These are phyloP conservation scores for Tigriopus californicus DNA, from an alignment of 2,888 invertebrate species.

Conservation along the genomic window DNA sequence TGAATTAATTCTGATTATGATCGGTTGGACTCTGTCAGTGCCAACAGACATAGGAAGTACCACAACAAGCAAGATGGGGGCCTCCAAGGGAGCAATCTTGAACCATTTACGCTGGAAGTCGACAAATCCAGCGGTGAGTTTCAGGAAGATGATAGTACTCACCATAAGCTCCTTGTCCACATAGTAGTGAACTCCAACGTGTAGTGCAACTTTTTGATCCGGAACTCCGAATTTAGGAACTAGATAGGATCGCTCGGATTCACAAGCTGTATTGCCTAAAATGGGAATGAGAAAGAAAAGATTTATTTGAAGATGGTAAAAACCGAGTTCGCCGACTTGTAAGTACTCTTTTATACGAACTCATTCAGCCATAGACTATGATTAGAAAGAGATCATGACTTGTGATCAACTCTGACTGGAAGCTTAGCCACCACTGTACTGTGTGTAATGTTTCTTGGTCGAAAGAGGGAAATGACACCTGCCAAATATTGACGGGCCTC, in stretches of 20 bases:
- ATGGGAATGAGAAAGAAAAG: not conserved
- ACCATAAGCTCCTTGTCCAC: slow-evolving; percentile 78
- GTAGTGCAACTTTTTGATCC: slow-evolving; percentile 76
- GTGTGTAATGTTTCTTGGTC: too few species aligned
- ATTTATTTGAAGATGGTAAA: too few species aligned
- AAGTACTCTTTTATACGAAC: not conserved
- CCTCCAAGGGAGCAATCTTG: too few species aligned
- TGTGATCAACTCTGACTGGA: not conserved
- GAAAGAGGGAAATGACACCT: too few species aligned
- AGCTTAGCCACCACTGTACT: not conserved
- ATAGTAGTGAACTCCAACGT: slow-evolving; percentile 76
- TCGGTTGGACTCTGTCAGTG: too few species aligned
- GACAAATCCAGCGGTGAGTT: not conserved
- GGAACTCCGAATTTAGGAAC: slow-evolving; percentile 55
- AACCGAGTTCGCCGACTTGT: too few species aligned
- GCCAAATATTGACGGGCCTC: too few species aligned
- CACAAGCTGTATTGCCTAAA: slow-evolving; percentile 2
- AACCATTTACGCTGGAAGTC: too few species aligned
- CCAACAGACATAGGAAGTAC: too few species aligned
- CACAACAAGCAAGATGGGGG: too few species aligned
- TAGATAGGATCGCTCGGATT: not conserved
- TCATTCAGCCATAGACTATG: not conserved
- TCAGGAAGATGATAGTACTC: slow-evolving; percentile 19
- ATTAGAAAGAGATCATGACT: not conserved
- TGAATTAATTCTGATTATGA: too few species aligned